Evolutionary conservation across 2,797 vertebrate species (phyloP).

Genomic region (Calcarius lapponicus): DNA sequence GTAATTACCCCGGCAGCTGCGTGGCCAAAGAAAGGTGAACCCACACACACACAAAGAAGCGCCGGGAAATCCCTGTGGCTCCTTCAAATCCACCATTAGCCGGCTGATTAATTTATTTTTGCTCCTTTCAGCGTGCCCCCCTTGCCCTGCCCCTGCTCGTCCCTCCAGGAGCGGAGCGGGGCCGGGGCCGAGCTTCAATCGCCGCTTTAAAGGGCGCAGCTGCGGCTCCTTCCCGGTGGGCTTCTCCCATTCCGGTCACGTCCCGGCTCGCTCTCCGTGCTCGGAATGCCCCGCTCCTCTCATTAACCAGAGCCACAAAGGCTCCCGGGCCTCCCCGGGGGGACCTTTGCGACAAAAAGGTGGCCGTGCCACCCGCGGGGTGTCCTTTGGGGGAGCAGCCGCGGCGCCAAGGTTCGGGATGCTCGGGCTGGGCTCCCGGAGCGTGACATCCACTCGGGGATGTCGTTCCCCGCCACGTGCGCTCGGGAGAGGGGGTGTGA

Average conservation of each 20-base stretch:
- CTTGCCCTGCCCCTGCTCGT: background rate
- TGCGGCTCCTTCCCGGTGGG: slow-evolving; percentile 1
- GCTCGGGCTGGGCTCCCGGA: background rate
- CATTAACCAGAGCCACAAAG: slow-evolving; percentile 1
- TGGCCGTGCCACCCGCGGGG: background rate
- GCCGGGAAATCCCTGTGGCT: background rate
- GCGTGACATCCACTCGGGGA: accelerated
- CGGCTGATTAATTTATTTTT: background rate
- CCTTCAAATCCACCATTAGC: background rate
- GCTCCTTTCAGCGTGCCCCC: background rate
- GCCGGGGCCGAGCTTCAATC: background rate
- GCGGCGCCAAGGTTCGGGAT: background rate
- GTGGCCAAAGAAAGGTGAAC: background rate
- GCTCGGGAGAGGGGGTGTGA: background rate
- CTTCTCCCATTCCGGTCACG: slow-evolving; percentile 56
- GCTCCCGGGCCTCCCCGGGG: background rate
- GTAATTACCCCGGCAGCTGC: background rate
- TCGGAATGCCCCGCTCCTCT: background rate
- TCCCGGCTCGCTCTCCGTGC: slow-evolving; percentile 11
- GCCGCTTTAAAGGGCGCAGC: slow-evolving; percentile 20
- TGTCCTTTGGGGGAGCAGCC: accelerated
- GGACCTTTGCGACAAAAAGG: background rate
- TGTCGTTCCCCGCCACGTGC: accelerated
- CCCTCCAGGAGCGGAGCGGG: background rate
- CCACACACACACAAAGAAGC: accelerated